Conservation (phyloP, 2,113 vertebrate genomes). For the Zosterops lateralis region DNA sequence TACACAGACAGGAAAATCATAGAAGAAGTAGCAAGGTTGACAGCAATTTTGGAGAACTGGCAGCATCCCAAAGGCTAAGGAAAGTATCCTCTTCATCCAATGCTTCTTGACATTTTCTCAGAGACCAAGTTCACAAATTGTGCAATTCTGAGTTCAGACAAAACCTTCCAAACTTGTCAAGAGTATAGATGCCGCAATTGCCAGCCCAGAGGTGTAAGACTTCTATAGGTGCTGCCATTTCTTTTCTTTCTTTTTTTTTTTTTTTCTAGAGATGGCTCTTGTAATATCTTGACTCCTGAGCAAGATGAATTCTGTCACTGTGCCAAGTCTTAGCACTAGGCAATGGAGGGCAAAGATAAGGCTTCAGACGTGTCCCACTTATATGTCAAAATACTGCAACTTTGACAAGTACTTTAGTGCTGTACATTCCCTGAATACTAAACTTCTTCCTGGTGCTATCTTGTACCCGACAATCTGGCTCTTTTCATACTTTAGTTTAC, state of each 20-base stretch:
- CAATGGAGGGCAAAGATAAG: slow-evolving; percentile 42
- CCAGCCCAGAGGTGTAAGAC: background rate
- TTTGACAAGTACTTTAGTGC: slow-evolving; percentile 44
- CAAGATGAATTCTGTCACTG: slow-evolving; percentile 39
- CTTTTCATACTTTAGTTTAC: background rate
- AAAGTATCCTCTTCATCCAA: background rate
- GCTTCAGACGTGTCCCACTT: slow-evolving; percentile 47
- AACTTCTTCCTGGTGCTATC: background rate
- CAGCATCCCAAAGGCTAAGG: background rate
- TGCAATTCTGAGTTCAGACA: slow-evolving; percentile 10
- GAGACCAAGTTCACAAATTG: background rate
- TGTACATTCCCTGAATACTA: slow-evolving; percentile 17
- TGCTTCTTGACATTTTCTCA: slow-evolving; percentile 12
- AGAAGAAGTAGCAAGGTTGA: background rate
- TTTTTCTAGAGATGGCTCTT: background rate
- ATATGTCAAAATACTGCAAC: slow-evolving; percentile 45
- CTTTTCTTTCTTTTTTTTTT: background rate
- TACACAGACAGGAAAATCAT: slow-evolving; percentile 11
- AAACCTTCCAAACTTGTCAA: background rate
- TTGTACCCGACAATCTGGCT: background rate
- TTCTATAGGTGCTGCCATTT: background rate
- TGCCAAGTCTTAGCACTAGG: slow-evolving; percentile 17
- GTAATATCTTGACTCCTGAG: slow-evolving; percentile 28
- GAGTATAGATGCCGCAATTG: background rate
- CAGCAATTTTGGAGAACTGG: slow-evolving; percentile 15